Conservation (phyloP, 2,888 invertebrate species). For the Cremastinae sp. region DNA sequence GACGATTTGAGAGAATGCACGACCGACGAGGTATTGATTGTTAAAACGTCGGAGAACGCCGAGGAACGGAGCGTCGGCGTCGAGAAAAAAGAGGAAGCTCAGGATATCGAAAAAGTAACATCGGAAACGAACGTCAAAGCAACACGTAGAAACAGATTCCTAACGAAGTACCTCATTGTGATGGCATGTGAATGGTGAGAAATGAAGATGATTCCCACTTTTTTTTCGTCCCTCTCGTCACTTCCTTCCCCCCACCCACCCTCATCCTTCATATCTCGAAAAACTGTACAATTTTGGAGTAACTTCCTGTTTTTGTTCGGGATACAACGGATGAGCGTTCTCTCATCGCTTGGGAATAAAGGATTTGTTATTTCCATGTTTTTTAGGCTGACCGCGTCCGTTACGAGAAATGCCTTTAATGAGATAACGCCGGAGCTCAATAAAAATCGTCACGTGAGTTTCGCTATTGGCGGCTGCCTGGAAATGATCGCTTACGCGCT, state of each 20-base stretch:
- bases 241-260: too few species aligned
- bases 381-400: conserved; percentile 80
- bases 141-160: conserved; percentile 55
- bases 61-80: conserved; percentile 38
- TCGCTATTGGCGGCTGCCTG: conserved; percentile 80
- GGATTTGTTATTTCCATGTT: conserved; percentile 6
- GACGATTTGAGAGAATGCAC: conserved; percentile 53
- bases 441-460: conserved; percentile 81
- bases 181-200: conserved; percentile 69
- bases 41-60: conserved; percentile 50
- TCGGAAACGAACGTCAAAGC: conserved; percentile 40
- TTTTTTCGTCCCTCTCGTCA: not conserved
- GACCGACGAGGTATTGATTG: conserved; percentile 52
- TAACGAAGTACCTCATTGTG: conserved; percentile 64
- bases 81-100: conserved; percentile 30
- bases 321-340: not conserved
- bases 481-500: conserved; percentile 80
- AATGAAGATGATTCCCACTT: not conserved
- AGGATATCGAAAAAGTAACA: conserved; percentile 48
- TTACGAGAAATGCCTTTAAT: conserved; percentile 80
- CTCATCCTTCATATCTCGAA: not conserved
- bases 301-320: not conserved
- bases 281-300: not conserved
- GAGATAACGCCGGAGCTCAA: conserved; percentile 79
- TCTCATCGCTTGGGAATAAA: not conserved